These are phyloP conservation scores for Subacronicta megacephala DNA, from an alignment of 2,888 invertebrate species.

Conservation along the genomic window DNA sequence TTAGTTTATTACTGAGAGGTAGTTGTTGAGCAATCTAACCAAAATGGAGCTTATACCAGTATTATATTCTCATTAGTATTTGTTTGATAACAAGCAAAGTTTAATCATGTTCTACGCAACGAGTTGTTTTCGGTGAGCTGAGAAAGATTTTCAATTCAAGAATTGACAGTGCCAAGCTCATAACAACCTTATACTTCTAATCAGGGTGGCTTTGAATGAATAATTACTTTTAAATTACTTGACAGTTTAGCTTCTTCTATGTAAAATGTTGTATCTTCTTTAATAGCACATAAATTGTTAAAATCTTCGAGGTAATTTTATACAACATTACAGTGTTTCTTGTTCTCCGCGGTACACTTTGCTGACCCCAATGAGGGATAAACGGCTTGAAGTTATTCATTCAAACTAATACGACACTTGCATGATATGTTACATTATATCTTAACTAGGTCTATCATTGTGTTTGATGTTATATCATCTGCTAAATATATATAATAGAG, in stretches of 20 bases:
- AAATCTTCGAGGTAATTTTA: conserved; percentile 64
- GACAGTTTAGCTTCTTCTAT: background rate
- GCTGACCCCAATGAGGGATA: conserved; percentile 74
- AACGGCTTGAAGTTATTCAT: conserved; percentile 49
- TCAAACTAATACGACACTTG: conserved; percentile 58
- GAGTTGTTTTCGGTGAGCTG: no score
- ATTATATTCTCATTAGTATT: no score
- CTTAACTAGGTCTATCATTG: conserved; percentile 29
- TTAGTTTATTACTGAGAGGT: conserved; percentile 20
- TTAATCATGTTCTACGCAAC: no score
- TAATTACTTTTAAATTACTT: background rate
- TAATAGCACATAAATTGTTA: conserved; percentile 12
- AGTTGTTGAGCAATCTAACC: no score
- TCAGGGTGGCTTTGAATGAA: no score
- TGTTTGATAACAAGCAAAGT: no score
- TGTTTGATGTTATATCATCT: conserved; percentile 34
- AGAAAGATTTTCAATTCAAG: no score
- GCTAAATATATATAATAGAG: conserved; percentile 4
- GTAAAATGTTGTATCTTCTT: background rate
- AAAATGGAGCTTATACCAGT: no score
- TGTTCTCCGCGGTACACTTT: conserved; percentile 66
- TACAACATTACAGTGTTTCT: conserved; percentile 53
- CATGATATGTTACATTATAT: conserved; percentile 58
- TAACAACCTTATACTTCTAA: no score
- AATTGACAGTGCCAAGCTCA: no score